phyloP scores from a whole-genome alignment of 1,140 invertebrate species.

The Neodiprion virginianus region DNA sequence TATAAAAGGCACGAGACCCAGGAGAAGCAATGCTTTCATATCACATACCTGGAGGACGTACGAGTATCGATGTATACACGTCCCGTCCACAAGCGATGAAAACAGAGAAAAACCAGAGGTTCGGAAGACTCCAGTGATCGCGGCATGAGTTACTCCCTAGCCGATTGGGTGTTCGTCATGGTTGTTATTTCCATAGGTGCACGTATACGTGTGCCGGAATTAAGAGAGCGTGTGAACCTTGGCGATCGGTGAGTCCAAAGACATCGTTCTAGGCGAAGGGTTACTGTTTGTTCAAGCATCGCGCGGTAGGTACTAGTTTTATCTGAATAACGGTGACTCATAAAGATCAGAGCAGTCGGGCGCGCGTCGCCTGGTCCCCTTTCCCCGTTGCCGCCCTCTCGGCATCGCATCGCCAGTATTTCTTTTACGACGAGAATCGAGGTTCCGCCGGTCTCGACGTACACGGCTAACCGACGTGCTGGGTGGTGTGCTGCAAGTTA shows the following conservation, averaged over 20 bases:
- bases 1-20: background rate
- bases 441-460: no score
- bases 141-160: constrained; percentile 13
- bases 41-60: background rate
- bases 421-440: no score
- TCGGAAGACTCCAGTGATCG: constrained; percentile 5
- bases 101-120: background rate
- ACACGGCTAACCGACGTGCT: no score
- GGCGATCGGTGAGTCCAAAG: constrained; percentile 34
- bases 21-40: constrained; percentile 1
- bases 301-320: constrained; percentile 41
- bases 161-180: background rate
- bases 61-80: background rate
- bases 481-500: no score
- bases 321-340: constrained; percentile 50
- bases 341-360: constrained; percentile 39
- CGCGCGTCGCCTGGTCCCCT: background rate
- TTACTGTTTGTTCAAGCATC: constrained; percentile 51
- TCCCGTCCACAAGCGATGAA: background rate
- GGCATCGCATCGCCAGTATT: constrained; percentile 3
- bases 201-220: background rate
- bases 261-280: constrained; percentile 36
- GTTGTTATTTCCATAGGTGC: background rate
- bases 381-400: constrained; percentile 3
- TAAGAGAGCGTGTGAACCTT: constrained; percentile 37